phyloP scores from a whole-genome alignment of 2,888 invertebrate genomes.

The Cloeon dipterum region DNA sequence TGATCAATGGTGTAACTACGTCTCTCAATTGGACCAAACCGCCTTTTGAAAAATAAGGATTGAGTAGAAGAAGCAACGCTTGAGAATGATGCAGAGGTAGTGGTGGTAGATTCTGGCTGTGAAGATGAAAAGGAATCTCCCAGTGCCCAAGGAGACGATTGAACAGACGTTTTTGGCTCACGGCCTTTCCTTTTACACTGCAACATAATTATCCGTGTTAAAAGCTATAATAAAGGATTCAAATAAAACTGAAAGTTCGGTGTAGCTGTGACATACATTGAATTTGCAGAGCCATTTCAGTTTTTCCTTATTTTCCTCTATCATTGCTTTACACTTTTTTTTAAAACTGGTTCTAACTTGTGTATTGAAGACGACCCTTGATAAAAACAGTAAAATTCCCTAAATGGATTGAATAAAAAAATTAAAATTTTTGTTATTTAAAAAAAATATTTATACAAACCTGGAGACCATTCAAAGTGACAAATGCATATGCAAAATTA shows the following conservation, averaged over 20 bases:
- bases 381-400: conserved; percentile 4
- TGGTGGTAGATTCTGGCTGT: not conserved
- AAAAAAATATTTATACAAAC: conserved; percentile 7
- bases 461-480: conserved; percentile 17
- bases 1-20: too few relatives aligned
- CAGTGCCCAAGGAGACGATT: not conserved
- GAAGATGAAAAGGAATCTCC: not conserved
- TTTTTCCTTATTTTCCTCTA: too few relatives aligned
- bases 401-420: not conserved
- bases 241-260: not conserved
- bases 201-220: not conserved
- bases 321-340: not conserved
- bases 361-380: conserved; percentile 3
- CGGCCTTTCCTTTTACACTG: not conserved
- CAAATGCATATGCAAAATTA: conserved; percentile 22
- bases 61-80: not conserved
- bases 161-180: not conserved
- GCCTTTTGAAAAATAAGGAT: not conserved
- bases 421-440: too few relatives aligned
- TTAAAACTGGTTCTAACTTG: conserved; percentile 1
- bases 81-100: not conserved
- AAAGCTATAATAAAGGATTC: not conserved
- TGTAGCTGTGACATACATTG: not conserved
- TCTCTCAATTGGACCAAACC: too few relatives aligned
- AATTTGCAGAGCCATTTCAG: not conserved